Evolutionary conservation across 2,888 invertebrate species (phyloP).

Genomic region (Apoda limacodes): DNA sequence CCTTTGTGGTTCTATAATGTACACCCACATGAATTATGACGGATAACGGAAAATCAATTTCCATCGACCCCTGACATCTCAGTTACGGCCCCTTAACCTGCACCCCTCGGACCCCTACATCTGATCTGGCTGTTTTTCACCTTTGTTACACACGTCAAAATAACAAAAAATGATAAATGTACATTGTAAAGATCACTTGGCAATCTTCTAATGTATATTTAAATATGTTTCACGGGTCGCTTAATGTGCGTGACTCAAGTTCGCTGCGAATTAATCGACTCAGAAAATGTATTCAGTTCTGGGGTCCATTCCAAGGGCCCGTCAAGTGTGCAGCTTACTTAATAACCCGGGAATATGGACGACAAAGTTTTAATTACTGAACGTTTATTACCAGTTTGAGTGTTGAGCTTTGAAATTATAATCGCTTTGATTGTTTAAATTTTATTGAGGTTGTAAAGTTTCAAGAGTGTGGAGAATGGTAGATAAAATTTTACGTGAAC

Average conservation of each 20-base stretch:
- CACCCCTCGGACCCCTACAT: constrained; percentile 26
- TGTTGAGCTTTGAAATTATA: no score
- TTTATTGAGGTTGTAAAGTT: no score
- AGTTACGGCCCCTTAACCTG: constrained; percentile 38
- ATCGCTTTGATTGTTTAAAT: no score
- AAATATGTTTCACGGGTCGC: constrained; percentile 38
- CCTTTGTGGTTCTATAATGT: no score
- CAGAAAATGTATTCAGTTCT: constrained; percentile 43
- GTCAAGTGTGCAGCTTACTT: constrained; percentile 32
- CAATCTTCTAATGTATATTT: constrained; percentile 50
- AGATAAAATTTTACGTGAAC: no score
- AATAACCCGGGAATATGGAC: constrained; percentile 50
- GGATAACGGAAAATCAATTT: constrained; percentile 64
- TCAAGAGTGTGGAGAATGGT: no score
- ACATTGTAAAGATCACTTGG: constrained; percentile 35
- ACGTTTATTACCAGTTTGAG: constrained; percentile 34
- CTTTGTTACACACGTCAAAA: constrained; percentile 66
- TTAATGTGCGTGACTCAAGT: constrained; percentile 38
- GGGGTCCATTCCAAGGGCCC: constrained; percentile 20
- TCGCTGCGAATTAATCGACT: constrained; percentile 37
- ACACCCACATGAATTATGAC: constrained; percentile 44
- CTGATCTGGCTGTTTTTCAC: constrained; percentile 60
- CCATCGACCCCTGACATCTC: constrained; percentile 60
- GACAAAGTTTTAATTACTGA: constrained; percentile 45
- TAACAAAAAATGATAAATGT: constrained; percentile 47